Conservation (phyloP, 2,888 invertebrate genomes). For the Leptogaster cylindrica region DNA sequence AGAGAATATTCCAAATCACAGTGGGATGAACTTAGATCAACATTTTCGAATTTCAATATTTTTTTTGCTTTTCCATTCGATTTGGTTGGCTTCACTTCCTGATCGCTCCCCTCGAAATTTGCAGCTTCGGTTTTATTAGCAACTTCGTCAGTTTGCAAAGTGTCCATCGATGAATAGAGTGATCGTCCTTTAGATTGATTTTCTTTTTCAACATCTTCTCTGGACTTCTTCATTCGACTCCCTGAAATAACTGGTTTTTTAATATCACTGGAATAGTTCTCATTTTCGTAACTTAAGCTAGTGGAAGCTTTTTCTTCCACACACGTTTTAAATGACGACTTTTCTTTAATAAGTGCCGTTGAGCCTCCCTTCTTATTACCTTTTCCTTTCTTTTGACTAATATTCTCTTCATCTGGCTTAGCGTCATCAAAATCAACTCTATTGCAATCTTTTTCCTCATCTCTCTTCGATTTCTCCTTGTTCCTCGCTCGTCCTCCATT, state of each 20-base stretch:
- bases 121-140: background rate
- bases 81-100: background rate
- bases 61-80: constrained; percentile 4
- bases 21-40: background rate
- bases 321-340: background rate
- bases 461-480: background rate
- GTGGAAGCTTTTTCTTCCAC: background rate
- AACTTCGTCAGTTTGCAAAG: too few relatives aligned
- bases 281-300: constrained; percentile 30
- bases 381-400: background rate
- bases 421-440: too few relatives aligned
- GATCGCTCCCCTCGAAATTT: background rate
- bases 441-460: too few relatives aligned
- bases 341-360: too few relatives aligned
- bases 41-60: background rate
- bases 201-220: background rate
- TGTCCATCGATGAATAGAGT: too few relatives aligned
- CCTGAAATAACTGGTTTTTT: background rate
- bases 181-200: too few relatives aligned
- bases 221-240: constrained; percentile 2
- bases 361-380: background rate
- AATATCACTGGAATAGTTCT: constrained; percentile 7
- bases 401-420: too few relatives aligned
- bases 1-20: background rate
- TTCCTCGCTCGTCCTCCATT: background rate